Conservation (phyloP, 2,113 vertebrate genomes). For the Sphaerodactylus townsendi region DNA sequence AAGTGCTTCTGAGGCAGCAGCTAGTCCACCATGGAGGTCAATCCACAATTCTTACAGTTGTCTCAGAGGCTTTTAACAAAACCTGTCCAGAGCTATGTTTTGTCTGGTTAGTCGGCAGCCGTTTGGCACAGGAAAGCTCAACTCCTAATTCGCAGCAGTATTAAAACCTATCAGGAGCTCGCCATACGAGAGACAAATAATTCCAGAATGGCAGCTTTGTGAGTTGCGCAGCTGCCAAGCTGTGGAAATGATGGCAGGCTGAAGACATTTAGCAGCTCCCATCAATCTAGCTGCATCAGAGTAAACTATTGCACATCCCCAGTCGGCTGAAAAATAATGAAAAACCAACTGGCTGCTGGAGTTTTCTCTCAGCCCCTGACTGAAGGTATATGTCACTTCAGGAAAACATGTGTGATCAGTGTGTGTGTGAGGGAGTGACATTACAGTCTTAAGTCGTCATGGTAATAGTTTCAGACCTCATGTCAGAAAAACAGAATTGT, state of each 20-base stretch:
- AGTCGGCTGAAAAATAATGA: slow-evolving; percentile 8
- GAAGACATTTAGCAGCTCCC: slow-evolving; percentile 13
- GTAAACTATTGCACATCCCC: slow-evolving; percentile 21
- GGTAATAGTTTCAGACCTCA: slow-evolving; percentile 17
- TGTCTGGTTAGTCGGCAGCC: background rate
- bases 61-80: slow-evolving; percentile 18
- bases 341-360: slow-evolving; percentile 13
- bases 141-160: slow-evolving; percentile 48
- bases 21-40: background rate
- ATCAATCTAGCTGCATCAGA: slow-evolving; percentile 19
- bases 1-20: slow-evolving; percentile 26
- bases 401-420: slow-evolving; percentile 1
- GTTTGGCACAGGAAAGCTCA: slow-evolving; percentile 27
- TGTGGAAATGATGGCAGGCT: slow-evolving; percentile 19
- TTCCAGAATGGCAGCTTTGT: background rate
- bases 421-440: slow-evolving; percentile 10
- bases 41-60: background rate
- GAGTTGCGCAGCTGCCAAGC: background rate
- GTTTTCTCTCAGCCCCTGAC: slow-evolving; percentile 10
- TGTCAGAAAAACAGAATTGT: background rate
- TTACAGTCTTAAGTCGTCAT: background rate
- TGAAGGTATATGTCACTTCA: background rate
- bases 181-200: slow-evolving; percentile 22
- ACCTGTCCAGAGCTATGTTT: background rate
- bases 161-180: slow-evolving; percentile 22